Percentiles rank a stretch among this genome's conserved stretches.
phyloP scores from a whole-genome alignment of 1,140 invertebrate species.

The Drosophila pruinosa region DNA sequence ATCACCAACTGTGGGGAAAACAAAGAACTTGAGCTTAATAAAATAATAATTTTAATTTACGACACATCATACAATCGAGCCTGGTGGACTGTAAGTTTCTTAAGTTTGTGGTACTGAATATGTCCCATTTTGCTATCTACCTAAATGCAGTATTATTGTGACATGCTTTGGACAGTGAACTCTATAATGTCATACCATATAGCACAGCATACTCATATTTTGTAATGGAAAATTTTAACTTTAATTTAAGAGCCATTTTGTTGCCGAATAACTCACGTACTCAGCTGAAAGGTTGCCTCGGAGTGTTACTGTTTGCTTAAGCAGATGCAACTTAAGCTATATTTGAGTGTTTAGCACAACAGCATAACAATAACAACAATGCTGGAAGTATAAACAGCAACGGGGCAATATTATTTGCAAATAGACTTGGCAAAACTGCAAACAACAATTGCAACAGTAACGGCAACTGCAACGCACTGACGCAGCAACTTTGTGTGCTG shows the following conservation, averaged over 20 bases:
- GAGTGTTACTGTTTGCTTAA: slow-evolving; percentile 32
- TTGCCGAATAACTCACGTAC: neutral
- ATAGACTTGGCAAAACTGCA: slow-evolving; percentile 1
- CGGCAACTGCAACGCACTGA: slow-evolving; percentile 11
- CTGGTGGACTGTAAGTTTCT: too few relatives aligned
- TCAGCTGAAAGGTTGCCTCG: neutral
- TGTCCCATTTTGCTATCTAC: neutral
- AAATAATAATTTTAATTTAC: slow-evolving; percentile 57
- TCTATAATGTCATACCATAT: neutral
- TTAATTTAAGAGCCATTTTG: slow-evolving; percentile 27
- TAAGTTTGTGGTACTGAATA: neutral
- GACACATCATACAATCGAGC: neutral
- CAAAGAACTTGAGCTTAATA: slow-evolving; percentile 35
- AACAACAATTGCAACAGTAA: slow-evolving; percentile 8
- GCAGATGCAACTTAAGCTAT: slow-evolving; percentile 65
- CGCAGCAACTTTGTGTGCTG: slow-evolving; percentile 45
- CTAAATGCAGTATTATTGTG: slow-evolving; percentile 37
- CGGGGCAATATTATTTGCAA: slow-evolving; percentile 9
- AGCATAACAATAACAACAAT: slow-evolving; percentile 40
- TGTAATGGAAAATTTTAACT: slow-evolving; percentile 23
- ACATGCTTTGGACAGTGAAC: too few relatives aligned
- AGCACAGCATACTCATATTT: neutral
- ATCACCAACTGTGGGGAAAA: slow-evolving; percentile 9
- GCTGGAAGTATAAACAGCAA: slow-evolving; percentile 33
- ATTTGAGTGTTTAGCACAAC: slow-evolving; percentile 55